Evolutionary conservation across 2,797 vertebrate species (phyloP).

Genomic region (Karalla daura): DNA sequence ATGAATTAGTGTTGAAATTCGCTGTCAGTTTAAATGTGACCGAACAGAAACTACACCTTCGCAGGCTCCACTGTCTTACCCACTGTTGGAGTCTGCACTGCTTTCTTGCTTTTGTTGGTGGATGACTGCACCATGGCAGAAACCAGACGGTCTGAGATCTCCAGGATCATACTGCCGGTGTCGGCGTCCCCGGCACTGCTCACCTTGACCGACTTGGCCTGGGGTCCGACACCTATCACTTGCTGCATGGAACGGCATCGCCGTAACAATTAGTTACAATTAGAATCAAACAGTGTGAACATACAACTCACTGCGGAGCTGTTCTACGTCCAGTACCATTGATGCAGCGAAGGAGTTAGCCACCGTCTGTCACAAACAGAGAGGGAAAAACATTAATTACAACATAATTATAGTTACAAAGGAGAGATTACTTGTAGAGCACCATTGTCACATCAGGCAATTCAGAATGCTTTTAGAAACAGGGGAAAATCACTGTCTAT

Average conservation of each 20-base stretch:
- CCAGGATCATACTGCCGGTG: constrained; percentile 58
- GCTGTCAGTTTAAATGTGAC: background rate
- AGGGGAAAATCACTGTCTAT: too few relatives aligned
- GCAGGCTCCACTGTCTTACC: constrained; percentile 46
- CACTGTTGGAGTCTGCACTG: constrained; percentile 34
- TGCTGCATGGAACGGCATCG: constrained; percentile 31
- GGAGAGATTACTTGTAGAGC: too few relatives aligned
- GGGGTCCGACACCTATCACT: constrained; percentile 56
- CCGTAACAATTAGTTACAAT: too few relatives aligned
- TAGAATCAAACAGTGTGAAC: too few relatives aligned
- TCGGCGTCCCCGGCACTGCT: constrained; percentile 44
- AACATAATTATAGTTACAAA: background rate
- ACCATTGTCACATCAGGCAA: background rate
- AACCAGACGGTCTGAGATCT: constrained; percentile 59
- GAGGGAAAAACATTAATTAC: background rate
- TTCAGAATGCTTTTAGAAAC: background rate
- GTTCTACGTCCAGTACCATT: constrained; percentile 38
- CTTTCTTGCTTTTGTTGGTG: constrained; percentile 29
- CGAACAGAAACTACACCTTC: background rate
- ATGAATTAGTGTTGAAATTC: background rate
- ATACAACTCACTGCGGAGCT: too few relatives aligned
- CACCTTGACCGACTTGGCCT: background rate
- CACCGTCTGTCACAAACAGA: constrained; percentile 34
- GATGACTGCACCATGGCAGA: constrained; percentile 26
- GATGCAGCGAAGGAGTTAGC: constrained; percentile 45